phyloP scores from a whole-genome alignment of 2,797 vertebrate genomes.

The Pithecia hirsuta region DNA sequence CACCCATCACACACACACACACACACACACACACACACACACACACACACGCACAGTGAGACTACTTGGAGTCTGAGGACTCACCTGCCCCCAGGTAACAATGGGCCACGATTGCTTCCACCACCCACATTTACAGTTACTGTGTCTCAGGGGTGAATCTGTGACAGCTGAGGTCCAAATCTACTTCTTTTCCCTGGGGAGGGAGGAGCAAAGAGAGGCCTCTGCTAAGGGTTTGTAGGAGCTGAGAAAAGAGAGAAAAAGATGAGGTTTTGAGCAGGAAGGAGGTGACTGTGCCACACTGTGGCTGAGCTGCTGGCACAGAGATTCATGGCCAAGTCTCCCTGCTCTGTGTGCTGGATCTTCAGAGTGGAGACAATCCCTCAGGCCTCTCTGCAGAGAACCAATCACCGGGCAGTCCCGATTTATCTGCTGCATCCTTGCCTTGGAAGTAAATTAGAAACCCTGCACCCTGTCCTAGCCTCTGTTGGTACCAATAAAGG shows the following conservation, averaged over 20 bases:
- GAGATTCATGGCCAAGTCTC: background rate
- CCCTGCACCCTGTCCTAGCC: background rate
- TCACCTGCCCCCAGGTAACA: too few species aligned
- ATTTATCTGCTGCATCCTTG: background rate
- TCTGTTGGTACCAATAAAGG: background rate
- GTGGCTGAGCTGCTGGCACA: background rate
- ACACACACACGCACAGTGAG: too few species aligned
- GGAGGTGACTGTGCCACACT: accelerated
- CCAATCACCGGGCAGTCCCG: background rate
- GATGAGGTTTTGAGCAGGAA: background rate
- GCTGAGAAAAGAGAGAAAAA: background rate
- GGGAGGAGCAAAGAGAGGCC: background rate
- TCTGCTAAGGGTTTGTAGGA: background rate
- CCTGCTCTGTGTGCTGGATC: background rate
- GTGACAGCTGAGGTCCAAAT: background rate
- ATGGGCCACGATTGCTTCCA: too few species aligned
- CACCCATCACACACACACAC: too few species aligned
- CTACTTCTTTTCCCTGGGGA: background rate
- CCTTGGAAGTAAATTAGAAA: background rate
- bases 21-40: too few species aligned
- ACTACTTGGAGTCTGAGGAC: too few species aligned
- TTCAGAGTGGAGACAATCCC: background rate
- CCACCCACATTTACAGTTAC: background rate
- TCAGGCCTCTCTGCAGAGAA: background rate
- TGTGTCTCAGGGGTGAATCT: background rate